These are phyloP conservation scores for Acrossocheilus wenchowensis DNA, from an alignment of 2,797 vertebrate species.

Conservation along the genomic window DNA sequence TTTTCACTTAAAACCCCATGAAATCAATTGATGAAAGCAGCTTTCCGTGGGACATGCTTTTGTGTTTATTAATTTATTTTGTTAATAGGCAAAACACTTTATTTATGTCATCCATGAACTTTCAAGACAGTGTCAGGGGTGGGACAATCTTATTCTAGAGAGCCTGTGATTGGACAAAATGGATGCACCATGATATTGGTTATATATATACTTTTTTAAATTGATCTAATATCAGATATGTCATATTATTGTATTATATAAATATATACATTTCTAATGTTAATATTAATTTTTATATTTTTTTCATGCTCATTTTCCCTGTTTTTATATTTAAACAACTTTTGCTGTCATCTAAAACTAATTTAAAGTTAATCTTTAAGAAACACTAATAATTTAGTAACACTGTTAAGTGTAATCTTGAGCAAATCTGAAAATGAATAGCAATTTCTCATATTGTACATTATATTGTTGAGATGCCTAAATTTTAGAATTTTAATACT, in stretches of 20 bases:
- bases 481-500: neutral
- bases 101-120: neutral
- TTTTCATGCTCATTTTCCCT: neutral
- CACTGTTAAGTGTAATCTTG: neutral
- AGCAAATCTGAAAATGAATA: neutral
- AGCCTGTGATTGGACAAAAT: neutral
- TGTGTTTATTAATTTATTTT: neutral
- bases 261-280: neutral
- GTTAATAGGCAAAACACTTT: neutral
- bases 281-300: neutral
- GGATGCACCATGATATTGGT: neutral
- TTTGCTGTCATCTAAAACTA: neutral
- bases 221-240: neutral
- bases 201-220: neutral
- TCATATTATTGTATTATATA: neutral
- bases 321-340: neutral
- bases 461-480: neutral
- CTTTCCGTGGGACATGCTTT: neutral
- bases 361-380: neutral
- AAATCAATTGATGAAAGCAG: neutral
- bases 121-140: neutral
- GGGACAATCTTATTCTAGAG: neutral
- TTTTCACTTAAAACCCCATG: neutral
- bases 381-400: neutral
- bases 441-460: neutral